Base-by-base conservation (phyloP, 2,888 invertebrate genomes). In the Acanthoscelides obtectus region DNA sequence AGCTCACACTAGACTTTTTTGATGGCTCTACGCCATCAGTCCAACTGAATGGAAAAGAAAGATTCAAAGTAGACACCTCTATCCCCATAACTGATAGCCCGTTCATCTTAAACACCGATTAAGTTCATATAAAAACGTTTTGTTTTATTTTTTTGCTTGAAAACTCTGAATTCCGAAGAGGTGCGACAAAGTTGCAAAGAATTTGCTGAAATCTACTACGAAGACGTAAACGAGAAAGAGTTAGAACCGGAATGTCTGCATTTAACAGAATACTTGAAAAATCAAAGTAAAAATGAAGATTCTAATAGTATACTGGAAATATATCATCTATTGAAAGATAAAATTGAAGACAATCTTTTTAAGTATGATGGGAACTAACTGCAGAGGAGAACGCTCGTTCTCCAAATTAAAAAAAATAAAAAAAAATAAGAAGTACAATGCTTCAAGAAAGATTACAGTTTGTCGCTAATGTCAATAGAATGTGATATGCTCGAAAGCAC, bases 11-110 rank as follows among this genome's bases (percentile, higher is more conserved):
- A 63, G 63, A 63, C n/a, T 71, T 71, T 71, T 71, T 71, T 67
- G 63, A 71, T 68, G 68, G 71, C 68, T 71, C 71, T 71, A 69
- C 71, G 71, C 71, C 71, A 65, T 71, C 68, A 71, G 71, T 69
- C 68, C 71, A 71, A 71, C 65, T 69, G 69, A 64, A 69, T 69
- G 64, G 64, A 64, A 69, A 64, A 69, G 69, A 71, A 25, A 68
- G 27, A 69, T 71, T 71, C 63, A 70, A 67, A 67, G 0, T 67
- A 70, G 64, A 67, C 22, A 67, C 64, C 22, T 67, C 64, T n/a
- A 2, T 67, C 1, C 63, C 5, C 64, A 67, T n/a, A 67, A 67
- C 68, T 68, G 22, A 70, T 67, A 67, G 20, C 68, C 64, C 22
- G 64, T 20, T 20, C 25, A 70, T 66, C 64, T 66, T 20, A 66